These are phyloP conservation scores for Epiblema foenella DNA, from an alignment of 2,888 invertebrate species.

Conservation along the genomic window DNA sequence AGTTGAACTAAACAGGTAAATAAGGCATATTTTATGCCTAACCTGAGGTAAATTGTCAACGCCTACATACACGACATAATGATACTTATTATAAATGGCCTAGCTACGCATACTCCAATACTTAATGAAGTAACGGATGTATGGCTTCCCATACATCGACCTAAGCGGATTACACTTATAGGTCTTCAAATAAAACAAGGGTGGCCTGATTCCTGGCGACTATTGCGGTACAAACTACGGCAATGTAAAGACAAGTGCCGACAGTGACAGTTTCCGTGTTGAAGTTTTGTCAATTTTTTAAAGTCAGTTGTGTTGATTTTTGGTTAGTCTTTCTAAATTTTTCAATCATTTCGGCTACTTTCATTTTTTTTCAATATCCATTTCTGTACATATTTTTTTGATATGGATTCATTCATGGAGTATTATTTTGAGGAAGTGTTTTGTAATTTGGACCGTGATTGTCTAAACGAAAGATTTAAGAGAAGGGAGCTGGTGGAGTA, in stretches of 20 bases:
- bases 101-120: constrained; percentile 7
- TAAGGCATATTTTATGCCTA: background rate
- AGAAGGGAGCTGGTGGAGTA: constrained; percentile 90
- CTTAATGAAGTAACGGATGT: constrained; percentile 43
- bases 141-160: constrained; percentile 67
- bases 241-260: background rate
- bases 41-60: background rate
- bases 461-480: constrained; percentile 89
- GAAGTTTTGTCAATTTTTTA: background rate
- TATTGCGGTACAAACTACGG: constrained; percentile 52
- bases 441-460: constrained; percentile 88
- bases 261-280: background rate
- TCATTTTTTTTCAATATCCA: background rate
- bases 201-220: constrained; percentile 62
- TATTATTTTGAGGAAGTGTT: constrained; percentile 92
- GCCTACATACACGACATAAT: background rate
- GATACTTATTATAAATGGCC: background rate
- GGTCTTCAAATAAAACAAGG: constrained; percentile 58
- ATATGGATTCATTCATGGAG: constrained; percentile 91
- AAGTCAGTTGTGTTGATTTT: background rate
- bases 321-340: background rate
- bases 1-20: too few species aligned
- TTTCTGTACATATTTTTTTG: constrained; percentile 22
- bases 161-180: constrained; percentile 73
- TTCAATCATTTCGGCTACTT: too few species aligned